Evolutionary conservation across 2,113 vertebrate species (phyloP).

Genomic region (Gracilinanus agilis): DNA sequence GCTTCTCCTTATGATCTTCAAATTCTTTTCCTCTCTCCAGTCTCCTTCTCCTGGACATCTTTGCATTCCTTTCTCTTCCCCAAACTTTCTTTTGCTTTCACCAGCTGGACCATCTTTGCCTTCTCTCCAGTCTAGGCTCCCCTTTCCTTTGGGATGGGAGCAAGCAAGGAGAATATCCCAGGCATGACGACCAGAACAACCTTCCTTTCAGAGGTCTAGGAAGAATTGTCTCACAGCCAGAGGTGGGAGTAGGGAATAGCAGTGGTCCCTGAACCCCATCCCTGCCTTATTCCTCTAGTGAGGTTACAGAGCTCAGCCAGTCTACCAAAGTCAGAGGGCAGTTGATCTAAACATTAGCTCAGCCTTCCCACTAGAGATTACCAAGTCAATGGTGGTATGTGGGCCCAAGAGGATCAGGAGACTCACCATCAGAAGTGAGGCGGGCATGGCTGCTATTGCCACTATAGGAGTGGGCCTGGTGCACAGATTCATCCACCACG

Average conservation of each 20-base stretch:
- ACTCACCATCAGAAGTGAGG: constrained; percentile 63
- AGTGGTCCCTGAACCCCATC: neutral
- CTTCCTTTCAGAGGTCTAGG: neutral
- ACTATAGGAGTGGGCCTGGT: constrained; percentile 85
- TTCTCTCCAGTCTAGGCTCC: neutral
- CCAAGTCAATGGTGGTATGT: neutral
- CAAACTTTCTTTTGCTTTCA: constrained; percentile 15
- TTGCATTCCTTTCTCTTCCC: neutral
- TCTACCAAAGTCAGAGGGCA: neutral
- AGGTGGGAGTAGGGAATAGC: neutral
- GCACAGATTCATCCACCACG: constrained; percentile 94
- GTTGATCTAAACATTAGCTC: neutral
- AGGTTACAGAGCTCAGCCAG: neutral
- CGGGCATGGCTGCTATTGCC: neutral
- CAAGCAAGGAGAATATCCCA: neutral
- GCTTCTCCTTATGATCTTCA: neutral
- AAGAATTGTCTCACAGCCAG: neutral
- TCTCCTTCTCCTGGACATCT: neutral
- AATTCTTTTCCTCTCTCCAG: neutral
- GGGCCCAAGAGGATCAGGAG: neutral
- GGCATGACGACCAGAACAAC: neutral
- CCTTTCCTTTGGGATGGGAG: neutral
- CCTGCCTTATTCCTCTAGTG: neutral
- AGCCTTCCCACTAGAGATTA: neutral
- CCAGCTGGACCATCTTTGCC: neutral